Evolutionary conservation across 2,797 vertebrate genomes (phyloP).

Genomic region (Sphenodon punctatus): DNA sequence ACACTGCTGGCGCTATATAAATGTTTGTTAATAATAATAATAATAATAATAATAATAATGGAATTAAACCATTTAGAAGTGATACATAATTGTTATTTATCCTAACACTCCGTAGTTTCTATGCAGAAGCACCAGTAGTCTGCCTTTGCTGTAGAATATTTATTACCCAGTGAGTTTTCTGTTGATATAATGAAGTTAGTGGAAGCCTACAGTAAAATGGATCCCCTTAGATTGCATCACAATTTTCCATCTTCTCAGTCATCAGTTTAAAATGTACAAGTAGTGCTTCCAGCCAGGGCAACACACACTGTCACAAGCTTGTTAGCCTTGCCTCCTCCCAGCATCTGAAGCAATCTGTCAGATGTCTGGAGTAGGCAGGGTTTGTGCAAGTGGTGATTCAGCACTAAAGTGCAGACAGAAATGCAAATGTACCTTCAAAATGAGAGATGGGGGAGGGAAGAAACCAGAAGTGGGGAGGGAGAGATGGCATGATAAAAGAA

Average conservation of each 20-base stretch:
- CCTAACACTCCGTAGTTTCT: neutral
- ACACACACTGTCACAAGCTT: neutral
- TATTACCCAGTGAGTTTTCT: no score
- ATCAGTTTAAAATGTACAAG: neutral
- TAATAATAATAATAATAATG: no score
- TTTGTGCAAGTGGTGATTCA: neutral
- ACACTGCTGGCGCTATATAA: no score
- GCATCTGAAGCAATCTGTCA: neutral
- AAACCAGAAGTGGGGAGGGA: neutral
- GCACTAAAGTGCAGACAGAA: neutral
- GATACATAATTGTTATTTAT: neutral
- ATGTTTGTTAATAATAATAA: no score
- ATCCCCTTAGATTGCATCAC: neutral
- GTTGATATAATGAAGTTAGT: neutral
- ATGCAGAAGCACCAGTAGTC: neutral
- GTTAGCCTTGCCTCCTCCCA: neutral
- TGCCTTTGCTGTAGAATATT: neutral
- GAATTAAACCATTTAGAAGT: neutral
- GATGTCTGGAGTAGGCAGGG: neutral
- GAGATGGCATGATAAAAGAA: neutral
- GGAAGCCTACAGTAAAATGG: accelerated
- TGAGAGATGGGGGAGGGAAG: neutral
- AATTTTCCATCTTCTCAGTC: neutral
- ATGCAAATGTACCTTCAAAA: neutral
- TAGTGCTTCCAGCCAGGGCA: neutral